phyloP scores from a whole-genome alignment of 2,797 vertebrate species.

The Fistularia tabacaria region DNA sequence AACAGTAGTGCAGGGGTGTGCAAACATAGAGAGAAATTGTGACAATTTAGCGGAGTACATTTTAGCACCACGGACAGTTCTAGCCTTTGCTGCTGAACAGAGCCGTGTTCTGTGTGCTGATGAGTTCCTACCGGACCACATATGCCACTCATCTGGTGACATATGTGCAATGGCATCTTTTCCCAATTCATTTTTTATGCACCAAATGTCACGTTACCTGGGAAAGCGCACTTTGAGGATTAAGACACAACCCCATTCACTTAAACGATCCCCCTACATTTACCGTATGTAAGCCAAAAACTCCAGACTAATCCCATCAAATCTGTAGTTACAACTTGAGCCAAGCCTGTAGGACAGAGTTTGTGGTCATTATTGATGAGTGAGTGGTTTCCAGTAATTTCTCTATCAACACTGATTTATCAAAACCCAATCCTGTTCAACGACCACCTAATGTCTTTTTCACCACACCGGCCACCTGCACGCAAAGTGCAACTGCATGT shows the following conservation, averaged over 20 bases:
- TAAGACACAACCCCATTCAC: slow-evolving; percentile 37
- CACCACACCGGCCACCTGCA: slow-evolving; percentile 1
- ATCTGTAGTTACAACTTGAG: slow-evolving; percentile 29
- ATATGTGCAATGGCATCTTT: too few species aligned
- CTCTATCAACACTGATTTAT: slow-evolving; percentile 35
- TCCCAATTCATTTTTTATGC: not conserved
- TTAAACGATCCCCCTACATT: slow-evolving; percentile 41
- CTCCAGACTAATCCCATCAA: slow-evolving; percentile 45
- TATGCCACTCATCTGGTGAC: slow-evolving; percentile 21
- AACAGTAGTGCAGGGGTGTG: too few species aligned
- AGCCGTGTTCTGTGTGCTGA: slow-evolving; percentile 45
- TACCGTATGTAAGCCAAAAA: slow-evolving; percentile 33
- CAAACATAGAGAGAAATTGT: too few species aligned
- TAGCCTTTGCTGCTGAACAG: slow-evolving; percentile 35
- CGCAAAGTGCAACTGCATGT: slow-evolving; percentile 9
- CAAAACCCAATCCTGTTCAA: slow-evolving; percentile 18
- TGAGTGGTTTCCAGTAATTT: slow-evolving; percentile 27
- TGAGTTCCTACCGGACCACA: slow-evolving; percentile 29
- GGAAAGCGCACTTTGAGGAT: slow-evolving; percentile 26
- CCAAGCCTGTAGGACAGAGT: slow-evolving; percentile 17
- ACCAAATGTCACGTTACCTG: slow-evolving; percentile 31
- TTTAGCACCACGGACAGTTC: slow-evolving; percentile 69
- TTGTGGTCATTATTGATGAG: slow-evolving; percentile 33
- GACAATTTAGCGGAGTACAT: slow-evolving; percentile 4
- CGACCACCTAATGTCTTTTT: slow-evolving; percentile 14